Conservation (phyloP, 2,888 invertebrate species). For the Spodoptera littoralis region DNA sequence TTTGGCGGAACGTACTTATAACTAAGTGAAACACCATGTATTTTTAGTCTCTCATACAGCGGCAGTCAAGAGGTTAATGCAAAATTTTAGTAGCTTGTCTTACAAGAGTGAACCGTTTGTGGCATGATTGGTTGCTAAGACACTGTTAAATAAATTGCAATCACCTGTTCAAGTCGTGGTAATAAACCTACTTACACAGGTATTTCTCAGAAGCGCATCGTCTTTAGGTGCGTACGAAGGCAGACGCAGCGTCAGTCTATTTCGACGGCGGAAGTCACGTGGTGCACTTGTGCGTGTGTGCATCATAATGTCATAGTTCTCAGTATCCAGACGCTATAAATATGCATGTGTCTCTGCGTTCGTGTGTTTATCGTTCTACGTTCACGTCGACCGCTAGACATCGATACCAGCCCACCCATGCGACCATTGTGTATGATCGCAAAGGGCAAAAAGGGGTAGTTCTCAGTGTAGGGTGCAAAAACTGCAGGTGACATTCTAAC, state of each 20-base stretch:
- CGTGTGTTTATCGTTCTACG: slow-evolving; percentile 57
- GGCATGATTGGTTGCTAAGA: too few species aligned
- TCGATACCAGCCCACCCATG: slow-evolving; percentile 77
- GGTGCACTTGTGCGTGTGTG: slow-evolving; percentile 70
- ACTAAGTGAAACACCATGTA: too few species aligned
- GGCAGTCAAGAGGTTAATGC: too few species aligned
- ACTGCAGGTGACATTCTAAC: slow-evolving; percentile 72
- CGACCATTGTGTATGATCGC: slow-evolving; percentile 68
- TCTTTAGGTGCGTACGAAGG: slow-evolving; percentile 31
- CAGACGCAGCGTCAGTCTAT: slow-evolving; percentile 72
- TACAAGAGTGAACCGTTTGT: too few species aligned
- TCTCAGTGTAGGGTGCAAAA: slow-evolving; percentile 64
- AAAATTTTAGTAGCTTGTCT: too few species aligned
- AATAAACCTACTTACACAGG: slow-evolving; percentile 20
- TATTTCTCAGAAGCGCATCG: slow-evolving; percentile 46
- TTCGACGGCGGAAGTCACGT: slow-evolving; percentile 83
- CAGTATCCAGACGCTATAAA: slow-evolving; percentile 78
- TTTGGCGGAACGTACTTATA: too few species aligned
- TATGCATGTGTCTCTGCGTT: slow-evolving; percentile 68
- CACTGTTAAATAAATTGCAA: slow-evolving; percentile 7
- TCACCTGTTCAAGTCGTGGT: slow-evolving; percentile 3
- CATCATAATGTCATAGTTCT: slow-evolving; percentile 81
- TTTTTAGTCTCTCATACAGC: too few species aligned
- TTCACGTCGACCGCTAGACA: slow-evolving; percentile 56
- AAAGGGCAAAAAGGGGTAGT: slow-evolving; percentile 71